phyloP scores from a whole-genome alignment of 2,113 vertebrate species.

The Pogonocichla stellata region DNA sequence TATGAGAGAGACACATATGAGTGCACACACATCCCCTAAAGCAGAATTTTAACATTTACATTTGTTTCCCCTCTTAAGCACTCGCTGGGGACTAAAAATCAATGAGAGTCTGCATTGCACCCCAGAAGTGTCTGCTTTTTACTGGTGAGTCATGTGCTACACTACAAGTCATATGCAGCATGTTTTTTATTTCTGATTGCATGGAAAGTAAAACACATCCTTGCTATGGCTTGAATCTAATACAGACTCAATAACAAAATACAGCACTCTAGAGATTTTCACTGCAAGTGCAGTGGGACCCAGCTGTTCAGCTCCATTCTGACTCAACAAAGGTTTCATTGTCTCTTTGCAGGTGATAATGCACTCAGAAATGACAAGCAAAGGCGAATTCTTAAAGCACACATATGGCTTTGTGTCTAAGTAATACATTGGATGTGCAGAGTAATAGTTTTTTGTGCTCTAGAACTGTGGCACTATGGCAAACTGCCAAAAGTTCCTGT shows the following conservation, averaged over 20 bases:
- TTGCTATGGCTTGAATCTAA: neutral
- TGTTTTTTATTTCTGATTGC: neutral
- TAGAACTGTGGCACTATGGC: neutral
- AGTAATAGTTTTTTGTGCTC: neutral
- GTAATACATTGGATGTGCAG: neutral
- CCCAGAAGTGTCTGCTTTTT: neutral
- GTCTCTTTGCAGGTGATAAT: neutral
- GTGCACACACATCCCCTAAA: neutral
- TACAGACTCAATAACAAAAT: neutral
- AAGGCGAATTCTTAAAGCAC: conserved; percentile 13
- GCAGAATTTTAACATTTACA: neutral
- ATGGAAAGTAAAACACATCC: neutral
- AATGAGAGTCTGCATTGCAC: neutral
- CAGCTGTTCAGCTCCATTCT: conserved; percentile 44
- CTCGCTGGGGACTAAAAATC: neutral
- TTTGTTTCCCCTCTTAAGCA: conserved; percentile 20
- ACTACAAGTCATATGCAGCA: neutral
- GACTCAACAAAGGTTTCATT: conserved; percentile 4
- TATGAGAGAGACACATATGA: neutral
- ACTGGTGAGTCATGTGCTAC: neutral
- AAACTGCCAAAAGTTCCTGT: neutral
- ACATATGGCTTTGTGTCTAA: neutral
- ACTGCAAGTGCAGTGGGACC: neutral
- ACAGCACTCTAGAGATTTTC: conserved; percentile 4
- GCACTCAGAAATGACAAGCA: neutral